Conservation (phyloP, 1,140 invertebrate genomes). For the Rhyacophila brunnea region DNA sequence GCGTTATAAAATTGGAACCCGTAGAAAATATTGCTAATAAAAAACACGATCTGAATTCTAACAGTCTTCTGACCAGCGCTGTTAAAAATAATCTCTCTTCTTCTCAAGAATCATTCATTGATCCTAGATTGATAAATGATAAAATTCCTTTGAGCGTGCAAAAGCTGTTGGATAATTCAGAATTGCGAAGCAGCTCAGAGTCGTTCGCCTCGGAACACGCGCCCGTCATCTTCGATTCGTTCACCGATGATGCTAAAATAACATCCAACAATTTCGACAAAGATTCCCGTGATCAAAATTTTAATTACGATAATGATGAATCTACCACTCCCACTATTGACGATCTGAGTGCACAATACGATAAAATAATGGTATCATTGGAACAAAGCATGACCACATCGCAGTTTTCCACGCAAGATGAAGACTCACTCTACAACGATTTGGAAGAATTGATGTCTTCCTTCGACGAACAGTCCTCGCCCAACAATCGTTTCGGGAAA, state of each 20-base stretch:
- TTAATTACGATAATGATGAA: constrained; percentile 29
- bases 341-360: constrained; percentile 49
- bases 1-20: constrained; percentile 29
- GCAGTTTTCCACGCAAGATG: constrained; percentile 49
- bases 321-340: constrained; percentile 41
- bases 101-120: constrained; percentile 33
- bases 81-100: constrained; percentile 28
- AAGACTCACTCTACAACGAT: constrained; percentile 53
- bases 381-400: constrained; percentile 51
- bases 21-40: constrained; percentile 21
- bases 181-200: constrained; percentile 28
- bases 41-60: constrained; percentile 12
- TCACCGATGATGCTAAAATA: constrained; percentile 4
- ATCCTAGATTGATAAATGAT: constrained; percentile 31
- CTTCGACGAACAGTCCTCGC: constrained; percentile 46
- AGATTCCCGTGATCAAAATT: not conserved
- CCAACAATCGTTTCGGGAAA: constrained; percentile 17
- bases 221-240: not conserved
- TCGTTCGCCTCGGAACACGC: constrained; percentile 1
- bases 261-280: not conserved
- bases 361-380: constrained; percentile 53
- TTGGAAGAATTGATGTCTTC: constrained; percentile 54
- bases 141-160: constrained; percentile 31
- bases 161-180: constrained; percentile 31
- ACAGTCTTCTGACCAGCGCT: constrained; percentile 2